A percentile compares a stretch with the other conserved stretches of the same genome.
Conservation (phyloP, 2,888 invertebrate genomes). For the Antheraea assamensis region DNA sequence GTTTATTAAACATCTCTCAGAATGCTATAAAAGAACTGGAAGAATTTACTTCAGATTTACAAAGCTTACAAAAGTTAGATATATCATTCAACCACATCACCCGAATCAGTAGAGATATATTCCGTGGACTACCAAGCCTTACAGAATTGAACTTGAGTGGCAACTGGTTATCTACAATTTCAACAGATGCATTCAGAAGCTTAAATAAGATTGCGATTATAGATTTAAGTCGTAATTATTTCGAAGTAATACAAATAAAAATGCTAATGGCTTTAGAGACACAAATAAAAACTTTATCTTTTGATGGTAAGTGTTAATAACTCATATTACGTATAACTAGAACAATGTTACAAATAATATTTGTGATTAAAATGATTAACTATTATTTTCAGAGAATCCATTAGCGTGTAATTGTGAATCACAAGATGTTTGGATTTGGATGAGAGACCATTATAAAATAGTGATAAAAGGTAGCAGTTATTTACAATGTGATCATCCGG, state of each 20-base stretch:
- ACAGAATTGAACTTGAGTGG: slow-evolving; percentile 90
- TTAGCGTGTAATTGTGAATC: slow-evolving; percentile 94
- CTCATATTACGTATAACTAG: not conserved
- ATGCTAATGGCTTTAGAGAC: slow-evolving; percentile 91
- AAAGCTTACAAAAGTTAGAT: slow-evolving; percentile 89
- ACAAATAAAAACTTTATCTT: slow-evolving; percentile 88
- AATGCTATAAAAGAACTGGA: slow-evolving; percentile 91
- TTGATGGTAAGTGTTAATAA: slow-evolving; percentile 86
- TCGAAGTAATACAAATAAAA: slow-evolving; percentile 90
- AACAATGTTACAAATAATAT: slow-evolving; percentile 11
- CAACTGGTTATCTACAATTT: slow-evolving; percentile 90
- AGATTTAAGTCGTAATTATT: slow-evolving; percentile 91
- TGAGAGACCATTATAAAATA: slow-evolving; percentile 92
- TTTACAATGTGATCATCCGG: slow-evolving; percentile 91
- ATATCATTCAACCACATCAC: slow-evolving; percentile 92
- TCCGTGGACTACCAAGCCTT: slow-evolving; percentile 88
- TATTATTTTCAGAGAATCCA: slow-evolving; percentile 87
- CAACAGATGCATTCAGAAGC: slow-evolving; percentile 89
- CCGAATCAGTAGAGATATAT: slow-evolving; percentile 88
- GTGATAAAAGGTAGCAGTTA: slow-evolving; percentile 82
- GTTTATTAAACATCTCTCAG: slow-evolving; percentile 90
- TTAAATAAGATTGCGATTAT: slow-evolving; percentile 88
- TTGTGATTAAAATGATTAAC: slow-evolving; percentile 15
- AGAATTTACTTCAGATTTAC: slow-evolving; percentile 90
- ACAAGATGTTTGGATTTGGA: slow-evolving; percentile 96